Base-by-base conservation (phyloP, 2,888 invertebrate genomes). In the Parelbella ahira region DNA sequence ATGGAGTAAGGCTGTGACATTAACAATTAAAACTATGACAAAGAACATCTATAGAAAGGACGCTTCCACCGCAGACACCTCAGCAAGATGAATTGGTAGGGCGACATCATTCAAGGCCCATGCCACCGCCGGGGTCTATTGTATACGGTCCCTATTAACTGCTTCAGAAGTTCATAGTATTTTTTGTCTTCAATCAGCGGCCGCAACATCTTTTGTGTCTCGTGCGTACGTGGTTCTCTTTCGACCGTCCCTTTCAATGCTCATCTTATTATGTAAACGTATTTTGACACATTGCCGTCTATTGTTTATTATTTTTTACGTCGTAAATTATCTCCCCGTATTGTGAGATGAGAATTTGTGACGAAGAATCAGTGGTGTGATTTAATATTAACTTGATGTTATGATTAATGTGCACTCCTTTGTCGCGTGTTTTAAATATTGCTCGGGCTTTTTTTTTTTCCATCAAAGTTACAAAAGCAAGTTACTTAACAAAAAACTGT, bases 151-250 rank as follows among this genome's bases (percentile, higher is more conserved):
- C 70, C 70, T 82, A 84, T 83, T 80, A 84, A 86, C 84, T 86
- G 80, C 73, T 77, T 69, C 84, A 83, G 86, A 80, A 86, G 86
- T 86, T 83, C 80, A 84, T 86, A 78, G 72, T 60, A 51, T 78
- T 79, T 79, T 80, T 77, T 75, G 60, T 65, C 55, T 42, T 54
- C 54, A 60, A 58, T 63, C 55, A 56, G 49, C 48, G 51, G 47
- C 44, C 44, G 48, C 30, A 53, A 58, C 55, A 58, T 44, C 51
- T 54, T 49, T 60, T 59, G 59, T 58, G 41, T 39, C 2, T 11
- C 36, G 21, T 47, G 37, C 47, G 47, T 45, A 41, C 69, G 68
- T 72, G 65, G 63, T 64, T 64, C 63, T 57, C 60, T 63, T 50
- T 33, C 48, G 46, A 49, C 49, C 50, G 12, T 33, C 46, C 47